Evolutionary conservation across 92 coral and sea anemone species (phyloP).

Genomic region (Metridium senile): DNA sequence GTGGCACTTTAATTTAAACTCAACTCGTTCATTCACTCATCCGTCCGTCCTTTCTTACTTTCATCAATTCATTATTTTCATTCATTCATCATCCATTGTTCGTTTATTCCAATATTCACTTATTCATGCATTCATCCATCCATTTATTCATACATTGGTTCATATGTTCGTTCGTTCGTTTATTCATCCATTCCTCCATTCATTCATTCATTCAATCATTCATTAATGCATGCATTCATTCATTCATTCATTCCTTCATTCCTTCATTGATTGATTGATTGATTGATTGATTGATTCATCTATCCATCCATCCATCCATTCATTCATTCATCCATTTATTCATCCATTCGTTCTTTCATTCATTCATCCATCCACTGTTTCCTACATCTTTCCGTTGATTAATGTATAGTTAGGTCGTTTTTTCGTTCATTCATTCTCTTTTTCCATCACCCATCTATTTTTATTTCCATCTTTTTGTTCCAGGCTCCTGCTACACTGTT

Average conservation of each 20-base stretch:
- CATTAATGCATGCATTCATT: neutral
- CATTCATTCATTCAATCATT: neutral
- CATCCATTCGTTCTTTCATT: too few relatives aligned
- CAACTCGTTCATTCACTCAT: neutral
- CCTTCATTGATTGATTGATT: neutral
- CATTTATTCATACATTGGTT: neutral
- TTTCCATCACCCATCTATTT: too few relatives aligned
- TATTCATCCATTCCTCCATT: neutral
- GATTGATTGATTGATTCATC: too few relatives aligned
- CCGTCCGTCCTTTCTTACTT: neutral
- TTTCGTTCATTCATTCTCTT: neutral
- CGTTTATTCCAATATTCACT: neutral
- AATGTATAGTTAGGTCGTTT: neutral
- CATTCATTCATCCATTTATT: too few relatives aligned
- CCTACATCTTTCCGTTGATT: neutral
- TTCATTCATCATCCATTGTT: neutral
- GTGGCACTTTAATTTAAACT: neutral
- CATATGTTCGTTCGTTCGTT: neutral
- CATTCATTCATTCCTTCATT: too few relatives aligned
- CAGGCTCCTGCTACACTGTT: constrained; percentile 79
- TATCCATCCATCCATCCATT: too few relatives aligned
- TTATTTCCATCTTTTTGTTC: neutral
- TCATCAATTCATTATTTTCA: neutral
- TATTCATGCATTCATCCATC: neutral
- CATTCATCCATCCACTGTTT: too few relatives aligned